Percentiles rank a stretch among this genome's conserved stretches.
Evolutionary conservation across 2,797 vertebrate species (phyloP).

Genomic region (Etheostoma nigrum): DNA sequence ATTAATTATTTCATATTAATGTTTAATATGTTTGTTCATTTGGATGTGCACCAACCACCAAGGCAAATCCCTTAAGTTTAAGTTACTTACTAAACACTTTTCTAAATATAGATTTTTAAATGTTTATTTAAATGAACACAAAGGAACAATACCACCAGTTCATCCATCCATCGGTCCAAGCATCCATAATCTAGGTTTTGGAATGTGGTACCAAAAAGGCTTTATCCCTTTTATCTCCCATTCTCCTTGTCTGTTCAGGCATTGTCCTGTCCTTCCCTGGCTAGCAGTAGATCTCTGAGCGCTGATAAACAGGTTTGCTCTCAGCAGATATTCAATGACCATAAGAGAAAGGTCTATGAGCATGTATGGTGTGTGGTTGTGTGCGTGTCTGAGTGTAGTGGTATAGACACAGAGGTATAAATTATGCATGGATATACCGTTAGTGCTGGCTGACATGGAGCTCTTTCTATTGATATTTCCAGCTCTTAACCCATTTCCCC

Average conservation of each 20-base stretch:
- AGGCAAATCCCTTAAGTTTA: too few relatives aligned
- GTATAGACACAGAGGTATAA: constrained; percentile 57
- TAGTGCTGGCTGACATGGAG: constrained; percentile 60
- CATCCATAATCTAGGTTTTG: constrained; percentile 34
- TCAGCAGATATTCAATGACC: constrained; percentile 12
- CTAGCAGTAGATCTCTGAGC: constrained; percentile 30
- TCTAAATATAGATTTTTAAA: too few relatives aligned
- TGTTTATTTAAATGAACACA: neutral
- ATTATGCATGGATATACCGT: constrained; percentile 75
- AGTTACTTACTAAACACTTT: too few relatives aligned
- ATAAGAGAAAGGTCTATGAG: constrained; percentile 20
- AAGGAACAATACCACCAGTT: neutral
- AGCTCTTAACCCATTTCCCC: constrained; percentile 64
- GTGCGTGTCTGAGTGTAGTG: constrained; percentile 1
- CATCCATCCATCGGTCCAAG: neutral
- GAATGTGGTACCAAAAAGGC: constrained; percentile 23
- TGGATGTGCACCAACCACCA: too few relatives aligned
- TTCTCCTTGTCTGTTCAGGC: constrained; percentile 17
- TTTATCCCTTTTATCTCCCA: constrained; percentile 35
- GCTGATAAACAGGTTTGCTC: too few relatives aligned
- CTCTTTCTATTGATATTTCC: constrained; percentile 68
- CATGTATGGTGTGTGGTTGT: constrained; percentile 5
- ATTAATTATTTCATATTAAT: neutral
- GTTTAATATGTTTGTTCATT: neutral
- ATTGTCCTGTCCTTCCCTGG: constrained; percentile 38